These are phyloP conservation scores for Lycaena phlaeas DNA, from an alignment of 2,888 invertebrate species.

Conservation along the genomic window DNA sequence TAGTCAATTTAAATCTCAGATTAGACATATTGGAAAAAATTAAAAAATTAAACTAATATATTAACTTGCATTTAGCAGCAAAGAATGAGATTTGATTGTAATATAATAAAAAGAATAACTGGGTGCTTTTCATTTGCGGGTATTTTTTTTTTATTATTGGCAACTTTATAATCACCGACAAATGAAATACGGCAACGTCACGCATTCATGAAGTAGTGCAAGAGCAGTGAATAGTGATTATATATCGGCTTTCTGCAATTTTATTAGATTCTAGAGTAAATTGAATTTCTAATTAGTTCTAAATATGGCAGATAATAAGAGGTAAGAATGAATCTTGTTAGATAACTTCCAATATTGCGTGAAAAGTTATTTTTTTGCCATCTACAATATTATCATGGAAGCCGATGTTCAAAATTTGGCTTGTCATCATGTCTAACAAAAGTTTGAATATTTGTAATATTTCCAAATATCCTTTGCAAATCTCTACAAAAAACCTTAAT, in stretches of 20 bases:
- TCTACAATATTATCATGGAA: slow-evolving; percentile 16
- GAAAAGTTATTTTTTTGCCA: neutral
- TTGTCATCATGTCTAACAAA: slow-evolving; percentile 68
- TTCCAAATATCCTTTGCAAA: neutral
- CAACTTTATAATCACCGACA: too few relatives aligned
- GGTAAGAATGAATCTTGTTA: slow-evolving; percentile 31
- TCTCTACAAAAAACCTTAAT: neutral
- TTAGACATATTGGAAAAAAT: too few relatives aligned
- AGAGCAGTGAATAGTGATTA: slow-evolving; percentile 19
- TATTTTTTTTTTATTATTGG: too few relatives aligned
- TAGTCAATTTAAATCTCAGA: too few relatives aligned
- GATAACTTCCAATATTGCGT: neutral
- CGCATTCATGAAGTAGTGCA: slow-evolving; percentile 45
- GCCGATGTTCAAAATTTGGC: slow-evolving; percentile 55
- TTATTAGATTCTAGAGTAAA: slow-evolving; percentile 21
- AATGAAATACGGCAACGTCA: slow-evolving; percentile 75
- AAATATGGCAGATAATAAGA: slow-evolving; percentile 73
- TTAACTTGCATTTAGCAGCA: too few relatives aligned
- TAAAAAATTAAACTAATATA: too few relatives aligned
- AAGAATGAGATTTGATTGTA: too few relatives aligned
- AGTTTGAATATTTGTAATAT: slow-evolving; percentile 4
- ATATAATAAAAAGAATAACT: too few relatives aligned
- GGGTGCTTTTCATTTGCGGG: too few relatives aligned
- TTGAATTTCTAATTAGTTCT: slow-evolving; percentile 19
- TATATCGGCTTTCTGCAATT: slow-evolving; percentile 36